Evolutionary conservation across 2,888 invertebrate species (phyloP).

Genomic region (Orthonychiurus folsomi): DNA sequence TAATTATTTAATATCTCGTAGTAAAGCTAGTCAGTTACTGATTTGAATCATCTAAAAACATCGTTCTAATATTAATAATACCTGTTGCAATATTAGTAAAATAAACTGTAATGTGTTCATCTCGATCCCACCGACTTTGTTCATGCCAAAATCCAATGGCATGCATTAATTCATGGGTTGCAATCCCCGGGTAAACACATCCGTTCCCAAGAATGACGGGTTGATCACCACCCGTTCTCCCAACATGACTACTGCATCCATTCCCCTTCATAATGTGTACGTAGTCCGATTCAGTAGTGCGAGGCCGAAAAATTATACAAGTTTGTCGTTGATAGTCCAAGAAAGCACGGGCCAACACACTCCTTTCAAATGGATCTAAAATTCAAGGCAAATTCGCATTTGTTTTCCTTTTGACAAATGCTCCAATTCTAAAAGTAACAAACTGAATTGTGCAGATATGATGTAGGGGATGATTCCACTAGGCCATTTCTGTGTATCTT

Average conservation of each 20-base stretch:
- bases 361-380: constrained; percentile 40
- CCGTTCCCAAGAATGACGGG: constrained; percentile 46
- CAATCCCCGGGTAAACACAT: constrained; percentile 44
- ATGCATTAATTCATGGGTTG: constrained; percentile 45
- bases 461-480: constrained; percentile 42
- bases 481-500: constrained; percentile 40
- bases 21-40: too few relatives aligned
- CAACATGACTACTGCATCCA: constrained; percentile 50
- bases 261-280: constrained; percentile 42
- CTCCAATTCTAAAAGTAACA: constrained; percentile 19
- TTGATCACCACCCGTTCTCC: constrained; percentile 49
- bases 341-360: constrained; percentile 47
- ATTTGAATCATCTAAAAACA: neutral
- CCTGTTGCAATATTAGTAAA: constrained; percentile 41
- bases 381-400: constrained; percentile 10
- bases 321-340: constrained; percentile 45
- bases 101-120: constrained; percentile 44
- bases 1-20: neutral
- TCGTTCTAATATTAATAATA: constrained; percentile 12
- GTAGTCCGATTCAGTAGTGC: constrained; percentile 42
- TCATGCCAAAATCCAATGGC: constrained; percentile 45
- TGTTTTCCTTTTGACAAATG: too few relatives aligned
- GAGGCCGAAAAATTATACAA: constrained; percentile 42
- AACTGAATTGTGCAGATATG: constrained; percentile 42
- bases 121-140: constrained; percentile 47